These are phyloP conservation scores for Carpatolechia fugitivella DNA, from an alignment of 2,888 invertebrate genomes.

Conservation along the genomic window DNA sequence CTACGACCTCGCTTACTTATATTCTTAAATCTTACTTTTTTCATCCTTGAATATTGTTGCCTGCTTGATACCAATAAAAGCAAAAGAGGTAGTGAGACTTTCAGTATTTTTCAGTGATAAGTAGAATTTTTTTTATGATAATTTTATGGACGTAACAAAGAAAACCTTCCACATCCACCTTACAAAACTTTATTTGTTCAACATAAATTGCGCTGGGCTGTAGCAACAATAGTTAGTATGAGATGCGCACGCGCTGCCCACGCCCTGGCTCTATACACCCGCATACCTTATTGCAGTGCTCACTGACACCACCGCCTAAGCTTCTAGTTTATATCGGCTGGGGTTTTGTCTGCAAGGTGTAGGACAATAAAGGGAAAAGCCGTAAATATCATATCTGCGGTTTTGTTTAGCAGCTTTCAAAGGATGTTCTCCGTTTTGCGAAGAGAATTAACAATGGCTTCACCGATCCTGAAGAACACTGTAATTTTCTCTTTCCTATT, in stretches of 20 bases:
- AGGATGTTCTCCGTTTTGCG: background rate
- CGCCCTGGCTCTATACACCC: conserved; percentile 28
- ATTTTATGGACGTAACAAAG: background rate
- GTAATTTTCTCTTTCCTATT: too few species aligned
- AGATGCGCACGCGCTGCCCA: conserved; percentile 38
- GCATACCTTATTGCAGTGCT: conserved; percentile 68
- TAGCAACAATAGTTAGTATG: conserved; percentile 52
- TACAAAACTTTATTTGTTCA: background rate
- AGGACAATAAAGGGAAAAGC: conserved; percentile 17
- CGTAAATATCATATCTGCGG: conserved; percentile 7
- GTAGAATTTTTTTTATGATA: too few species aligned
- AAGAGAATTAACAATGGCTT: background rate
- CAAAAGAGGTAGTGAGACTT: too few species aligned
- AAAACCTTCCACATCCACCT: background rate
- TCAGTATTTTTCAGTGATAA: too few species aligned
- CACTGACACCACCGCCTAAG: conserved; percentile 62
- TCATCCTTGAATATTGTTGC: too few species aligned
- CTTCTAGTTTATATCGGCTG: conserved; percentile 57
- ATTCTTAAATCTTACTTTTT: too few species aligned
- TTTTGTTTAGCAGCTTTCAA: background rate
- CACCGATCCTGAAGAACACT: too few species aligned
- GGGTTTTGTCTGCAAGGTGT: conserved; percentile 33
- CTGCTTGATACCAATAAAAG: too few species aligned
- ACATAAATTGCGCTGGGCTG: conserved; percentile 11
- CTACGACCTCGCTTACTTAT: too few species aligned